Base-by-base conservation (phyloP, 2,888 invertebrate species). In the Trachelus stipa region DNA sequence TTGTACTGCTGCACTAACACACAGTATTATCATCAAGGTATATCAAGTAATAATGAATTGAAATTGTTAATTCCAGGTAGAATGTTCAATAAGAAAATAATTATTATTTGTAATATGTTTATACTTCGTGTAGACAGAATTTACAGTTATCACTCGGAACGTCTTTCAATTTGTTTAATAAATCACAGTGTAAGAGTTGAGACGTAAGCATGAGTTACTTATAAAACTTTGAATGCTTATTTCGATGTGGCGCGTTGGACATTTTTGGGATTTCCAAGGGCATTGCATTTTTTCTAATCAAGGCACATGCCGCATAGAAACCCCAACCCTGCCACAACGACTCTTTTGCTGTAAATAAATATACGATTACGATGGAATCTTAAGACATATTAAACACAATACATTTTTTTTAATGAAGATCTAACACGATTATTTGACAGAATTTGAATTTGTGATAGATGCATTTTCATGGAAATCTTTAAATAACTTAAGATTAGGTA, bases 181-280 rank as follows among this genome's bases (percentile, higher is more conserved):
- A 40, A 40, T 40, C 40, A 15, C 40, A 23, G 6, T 56, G 23
- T 6, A 56, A 6, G 23, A 56, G 40, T 56, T 23, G 15, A 23
- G 15, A 23, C 9, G 15, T 23, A 15, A 6, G 40, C 15, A 6
- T 56, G 40, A 56, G 6, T 56, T 56, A 56, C 23, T 56, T 56
- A 1, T 56, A 56, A 23, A 23, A 56, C 40, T 56, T 56, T 6
- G 15, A 23, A 23, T 56, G 23, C 23, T 56, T 30, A 34, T 31
- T 12, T 71, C 71, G 71, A 76, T 79, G 85, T 74, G 73, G 83
- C 82, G 87, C 83, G 92, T 92, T 92, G 94, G 93, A 94, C 94
- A 95, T 93, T 93, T 95, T 95, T 95, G 95, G 95, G 95, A 95
- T 95, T 95, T 95, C 95, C 95, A 95, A 95, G 95, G 95, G 95